Percentiles rank a stretch among this genome's conserved stretches.
These are phyloP conservation scores for Caenorhabditis inopinata DNA, from an alignment of 1,140 invertebrate species.

Conservation along the genomic window DNA sequence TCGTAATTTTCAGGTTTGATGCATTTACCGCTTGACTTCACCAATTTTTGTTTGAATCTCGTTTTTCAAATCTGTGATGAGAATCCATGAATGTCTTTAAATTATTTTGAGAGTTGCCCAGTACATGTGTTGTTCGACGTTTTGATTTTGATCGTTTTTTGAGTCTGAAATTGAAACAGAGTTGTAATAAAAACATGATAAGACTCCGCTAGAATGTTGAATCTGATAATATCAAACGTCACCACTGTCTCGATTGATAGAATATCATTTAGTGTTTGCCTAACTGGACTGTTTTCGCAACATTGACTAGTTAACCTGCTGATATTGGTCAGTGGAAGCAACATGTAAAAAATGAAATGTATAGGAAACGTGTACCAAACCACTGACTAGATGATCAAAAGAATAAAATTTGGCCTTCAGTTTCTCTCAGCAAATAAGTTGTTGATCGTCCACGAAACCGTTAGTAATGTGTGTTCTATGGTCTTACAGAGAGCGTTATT, in stretches of 20 bases:
- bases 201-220: background rate
- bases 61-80: too few species aligned
- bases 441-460: background rate
- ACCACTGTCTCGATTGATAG: too few species aligned
- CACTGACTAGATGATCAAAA: background rate
- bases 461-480: constrained; percentile 9
- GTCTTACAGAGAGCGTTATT: background rate
- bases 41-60: too few species aligned
- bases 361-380: too few species aligned
- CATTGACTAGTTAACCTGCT: background rate
- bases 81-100: too few species aligned
- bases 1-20: too few species aligned
- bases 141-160: too few species aligned
- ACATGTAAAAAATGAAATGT: too few species aligned
- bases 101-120: too few species aligned
- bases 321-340: too few species aligned
- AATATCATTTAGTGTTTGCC: too few species aligned
- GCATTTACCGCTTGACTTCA: background rate
- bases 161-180: background rate
- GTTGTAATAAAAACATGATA: background rate
- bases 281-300: background rate
- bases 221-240: background rate
- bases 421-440: background rate
- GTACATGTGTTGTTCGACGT: too few species aligned
- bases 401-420: background rate